A percentile compares a stretch with the other conserved stretches of the same genome.
These are phyloP conservation scores for Cephus runcator DNA, from an alignment of 2,888 invertebrate genomes.

Conservation along the genomic window DNA sequence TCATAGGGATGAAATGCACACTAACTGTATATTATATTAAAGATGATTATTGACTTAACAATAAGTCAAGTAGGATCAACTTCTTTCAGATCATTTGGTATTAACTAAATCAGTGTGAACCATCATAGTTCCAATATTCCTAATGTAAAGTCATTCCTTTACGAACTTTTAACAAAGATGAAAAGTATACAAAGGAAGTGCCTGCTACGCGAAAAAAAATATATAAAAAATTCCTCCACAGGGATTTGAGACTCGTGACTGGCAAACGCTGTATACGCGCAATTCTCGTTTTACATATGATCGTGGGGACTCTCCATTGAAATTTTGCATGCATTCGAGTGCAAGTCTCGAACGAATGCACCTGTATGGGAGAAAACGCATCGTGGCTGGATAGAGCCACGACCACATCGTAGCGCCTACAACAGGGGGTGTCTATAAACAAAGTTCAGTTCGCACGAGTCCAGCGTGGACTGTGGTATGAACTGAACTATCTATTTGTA, in stretches of 20 bases:
- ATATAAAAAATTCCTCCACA: neutral
- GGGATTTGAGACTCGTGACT: neutral
- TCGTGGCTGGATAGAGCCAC: neutral
- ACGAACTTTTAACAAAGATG: neutral
- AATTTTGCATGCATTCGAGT: neutral
- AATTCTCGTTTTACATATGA: neutral
- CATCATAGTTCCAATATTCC: neutral
- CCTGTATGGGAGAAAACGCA: neutral
- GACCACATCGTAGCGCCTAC: neutral
- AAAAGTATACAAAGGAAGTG: neutral
- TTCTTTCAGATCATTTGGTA: neutral
- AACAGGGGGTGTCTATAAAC: constrained; percentile 17
- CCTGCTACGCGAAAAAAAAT: neutral
- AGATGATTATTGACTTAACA: neutral
- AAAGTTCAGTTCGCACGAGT: constrained; percentile 36
- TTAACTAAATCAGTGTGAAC: neutral
- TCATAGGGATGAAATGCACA: neutral
- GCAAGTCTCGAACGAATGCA: neutral
- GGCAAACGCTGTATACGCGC: neutral
- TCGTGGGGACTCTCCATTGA: neutral
- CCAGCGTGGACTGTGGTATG: constrained; percentile 3
- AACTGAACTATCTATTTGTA: constrained; percentile 14
- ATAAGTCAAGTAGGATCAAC: neutral
- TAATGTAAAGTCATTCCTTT: neutral
- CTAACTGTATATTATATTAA: neutral